Evolutionary conservation across 2,797 vertebrate genomes (phyloP), one percentile per base, ranked within the genome.

Genomic region (Sciurus vulgaris): DNA sequence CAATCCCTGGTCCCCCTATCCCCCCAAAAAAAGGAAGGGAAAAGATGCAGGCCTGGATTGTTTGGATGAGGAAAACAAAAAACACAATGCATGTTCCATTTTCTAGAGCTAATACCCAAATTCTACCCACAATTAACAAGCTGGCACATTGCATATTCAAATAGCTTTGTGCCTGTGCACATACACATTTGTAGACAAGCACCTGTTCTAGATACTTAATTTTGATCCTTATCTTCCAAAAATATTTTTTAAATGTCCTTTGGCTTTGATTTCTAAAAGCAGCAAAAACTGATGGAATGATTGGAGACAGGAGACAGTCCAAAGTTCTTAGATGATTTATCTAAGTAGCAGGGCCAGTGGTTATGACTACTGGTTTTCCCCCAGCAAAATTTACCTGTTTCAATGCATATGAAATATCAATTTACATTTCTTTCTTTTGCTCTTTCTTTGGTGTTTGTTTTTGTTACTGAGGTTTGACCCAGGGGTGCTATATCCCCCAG

Each of bases 201-300:
- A 95, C 91, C 88, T 97, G 94, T 82, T 97, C 44, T 88, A 30
- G 61, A 35, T 95, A 89, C 95, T 96, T 96, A 73, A 90, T 93
- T 93, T 92, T 59, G 85, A 97, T 93, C 47, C 73, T 94, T 94
- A 97, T 96, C 89, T 95, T 63, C 51, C 85, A 49, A 96, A 92
- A 74, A 63, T 93, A 72, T 76, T 89, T 69, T 18, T 69, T 69
- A 65, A 65, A 85, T 86, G 41, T 86, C 59, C 30, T 72, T 59
- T 54, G 33, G 14, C 69, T 47, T 76, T 86, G 93, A 85, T 59
- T 89, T 82, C 65, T 77, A 47, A 95, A 90, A 63, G 14, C 47
- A 83, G 87, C 17, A 88, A 96, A 70, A 92, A 61, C 22, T 79
- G 13, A 49, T 63, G n/a, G 70, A 92, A 22, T 77, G 78, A 74